These are phyloP conservation scores for Ursus arctos DNA, from an alignment of 2,113 vertebrate species.

Conservation along the genomic window DNA sequence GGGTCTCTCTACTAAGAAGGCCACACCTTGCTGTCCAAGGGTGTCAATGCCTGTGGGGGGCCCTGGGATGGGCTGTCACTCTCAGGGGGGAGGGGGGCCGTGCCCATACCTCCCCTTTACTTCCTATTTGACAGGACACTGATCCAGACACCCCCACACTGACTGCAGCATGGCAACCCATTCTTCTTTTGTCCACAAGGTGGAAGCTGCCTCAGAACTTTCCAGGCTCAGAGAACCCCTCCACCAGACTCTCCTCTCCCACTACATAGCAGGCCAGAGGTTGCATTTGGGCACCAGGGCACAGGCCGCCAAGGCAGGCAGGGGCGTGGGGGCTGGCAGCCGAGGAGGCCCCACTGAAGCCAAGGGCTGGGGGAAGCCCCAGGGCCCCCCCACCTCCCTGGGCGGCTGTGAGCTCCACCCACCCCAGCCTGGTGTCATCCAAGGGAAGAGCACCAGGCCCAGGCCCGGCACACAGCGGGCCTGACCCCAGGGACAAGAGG, in stretches of 20 bases:
- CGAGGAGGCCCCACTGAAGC: neutral
- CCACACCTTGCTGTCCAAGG: fast-evolving
- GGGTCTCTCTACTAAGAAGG: neutral
- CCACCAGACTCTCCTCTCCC: fast-evolving
- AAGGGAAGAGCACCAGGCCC: neutral
- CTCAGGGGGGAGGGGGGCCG: fast-evolving
- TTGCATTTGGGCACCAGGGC: fast-evolving
- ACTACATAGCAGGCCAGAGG: neutral
- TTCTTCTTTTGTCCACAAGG: neutral
- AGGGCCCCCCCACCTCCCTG: too few species aligned
- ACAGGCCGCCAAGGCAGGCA: neutral
- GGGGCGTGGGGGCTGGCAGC: neutral
- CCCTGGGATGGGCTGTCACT: neutral
- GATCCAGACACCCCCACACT: fast-evolving
- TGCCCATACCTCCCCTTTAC: neutral
- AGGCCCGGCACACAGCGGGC: neutral
- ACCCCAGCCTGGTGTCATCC: too few species aligned
- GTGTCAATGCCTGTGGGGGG: neutral
- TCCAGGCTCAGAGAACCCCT: neutral
- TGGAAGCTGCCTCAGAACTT: neutral
- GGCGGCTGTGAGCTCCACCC: neutral
- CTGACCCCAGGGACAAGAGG: neutral
- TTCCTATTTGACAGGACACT: fast-evolving
- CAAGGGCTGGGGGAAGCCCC: neutral
- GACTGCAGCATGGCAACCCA: fast-evolving